These are phyloP conservation scores for Camponotus pennsylvanicus DNA, from an alignment of 1,140 invertebrate genomes.

Conservation along the genomic window DNA sequence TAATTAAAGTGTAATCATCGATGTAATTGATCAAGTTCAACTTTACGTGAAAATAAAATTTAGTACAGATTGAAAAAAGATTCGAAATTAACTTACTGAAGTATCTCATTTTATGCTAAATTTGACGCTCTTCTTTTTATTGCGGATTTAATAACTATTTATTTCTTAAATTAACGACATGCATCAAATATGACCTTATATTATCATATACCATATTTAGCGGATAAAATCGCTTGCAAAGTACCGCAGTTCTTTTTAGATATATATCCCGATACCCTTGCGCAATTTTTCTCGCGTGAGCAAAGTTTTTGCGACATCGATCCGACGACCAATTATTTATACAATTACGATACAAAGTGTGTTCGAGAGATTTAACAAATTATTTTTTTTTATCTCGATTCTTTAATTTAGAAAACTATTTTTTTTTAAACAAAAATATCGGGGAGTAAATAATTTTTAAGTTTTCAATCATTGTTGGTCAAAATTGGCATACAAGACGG, in stretches of 20 bases:
- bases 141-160: not conserved
- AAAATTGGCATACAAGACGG: conserved; percentile 4
- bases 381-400: not conserved
- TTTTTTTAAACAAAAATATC: not conserved
- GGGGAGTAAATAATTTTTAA: not conserved
- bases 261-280: conserved; percentile 8
- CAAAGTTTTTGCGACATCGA: conserved; percentile 46
- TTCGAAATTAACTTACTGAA: not conserved
- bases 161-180: not conserved
- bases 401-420: not conserved
- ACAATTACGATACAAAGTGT: conserved; percentile 23
- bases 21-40: not conserved
- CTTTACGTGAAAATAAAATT: not conserved
- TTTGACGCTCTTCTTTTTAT: no score
- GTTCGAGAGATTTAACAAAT: not conserved
- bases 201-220: not conserved
- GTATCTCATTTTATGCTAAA: not conserved
- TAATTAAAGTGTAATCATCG: not conserved
- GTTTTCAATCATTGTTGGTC: not conserved
- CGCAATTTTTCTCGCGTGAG: conserved; percentile 56
- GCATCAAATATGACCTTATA: not conserved
- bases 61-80: not conserved
- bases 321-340: conserved; percentile 29
- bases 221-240: not conserved
- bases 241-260: not conserved